A percentile compares a stretch with the other conserved stretches of the same genome.
These are phyloP conservation scores for Mustela lutreola DNA, from an alignment of 2,113 vertebrate species.

Conservation along the genomic window DNA sequence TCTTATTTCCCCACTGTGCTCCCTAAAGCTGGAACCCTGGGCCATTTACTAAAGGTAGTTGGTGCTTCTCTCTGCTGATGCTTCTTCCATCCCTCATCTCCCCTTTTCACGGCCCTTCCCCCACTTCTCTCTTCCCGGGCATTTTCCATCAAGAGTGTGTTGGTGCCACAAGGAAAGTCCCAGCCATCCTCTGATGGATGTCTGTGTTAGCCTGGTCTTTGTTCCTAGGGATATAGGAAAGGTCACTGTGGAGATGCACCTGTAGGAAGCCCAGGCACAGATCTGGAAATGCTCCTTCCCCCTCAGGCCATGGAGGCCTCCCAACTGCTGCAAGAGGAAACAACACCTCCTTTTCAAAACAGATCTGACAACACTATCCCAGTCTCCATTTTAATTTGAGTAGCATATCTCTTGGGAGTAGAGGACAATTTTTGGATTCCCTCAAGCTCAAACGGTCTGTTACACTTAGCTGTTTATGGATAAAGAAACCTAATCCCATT, in stretches of 20 bases:
- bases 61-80: neutral
- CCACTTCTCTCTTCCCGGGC: neutral
- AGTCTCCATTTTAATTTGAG: neutral
- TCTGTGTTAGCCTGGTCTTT: neutral
- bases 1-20: neutral
- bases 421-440: neutral
- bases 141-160: neutral
- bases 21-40: neutral
- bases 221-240: neutral
- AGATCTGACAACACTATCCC: neutral
- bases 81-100: neutral
- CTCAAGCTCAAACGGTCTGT: neutral
- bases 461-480: neutral
- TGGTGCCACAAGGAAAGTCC: neutral
- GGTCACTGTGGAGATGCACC: neutral
- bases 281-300: constrained; percentile 18
- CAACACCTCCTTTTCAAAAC: neutral
- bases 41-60: neutral
- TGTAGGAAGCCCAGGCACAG: neutral
- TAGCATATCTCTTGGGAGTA: neutral
- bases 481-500: neutral
- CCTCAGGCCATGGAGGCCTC: neutral
- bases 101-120: neutral
- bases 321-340: constrained; percentile 63
- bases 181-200: neutral